These are phyloP conservation scores for Octomys mimax DNA, from an alignment of 2,797 vertebrate genomes.

Conservation along the genomic window DNA sequence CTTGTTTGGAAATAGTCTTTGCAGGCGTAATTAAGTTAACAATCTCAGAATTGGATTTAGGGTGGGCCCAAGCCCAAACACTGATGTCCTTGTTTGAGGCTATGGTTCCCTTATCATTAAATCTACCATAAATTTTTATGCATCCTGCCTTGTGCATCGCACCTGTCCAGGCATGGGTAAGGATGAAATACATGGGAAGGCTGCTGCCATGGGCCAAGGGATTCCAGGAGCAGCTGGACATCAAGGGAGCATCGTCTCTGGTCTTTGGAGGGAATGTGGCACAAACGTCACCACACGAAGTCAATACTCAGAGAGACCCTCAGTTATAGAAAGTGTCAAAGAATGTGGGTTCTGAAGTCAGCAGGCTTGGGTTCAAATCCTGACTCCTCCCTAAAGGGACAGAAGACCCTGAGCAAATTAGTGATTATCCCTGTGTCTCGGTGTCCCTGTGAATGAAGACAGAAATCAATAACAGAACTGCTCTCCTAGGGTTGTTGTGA, in stretches of 20 bases:
- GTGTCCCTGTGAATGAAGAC: background rate
- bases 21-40: background rate
- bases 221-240: background rate
- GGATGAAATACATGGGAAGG: background rate
- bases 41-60: slow-evolving; percentile 22
- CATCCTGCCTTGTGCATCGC: background rate
- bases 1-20: slow-evolving; percentile 1
- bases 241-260: no score
- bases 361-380: background rate
- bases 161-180: background rate
- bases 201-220: background rate
- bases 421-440: background rate
- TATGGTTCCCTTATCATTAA: slow-evolving; percentile 4
- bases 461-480: background rate
- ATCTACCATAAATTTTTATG: slow-evolving; percentile 58
- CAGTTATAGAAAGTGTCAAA: background rate
- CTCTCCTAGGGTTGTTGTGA: background rate
- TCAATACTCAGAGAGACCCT: background rate
- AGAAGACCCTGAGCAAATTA: background rate
- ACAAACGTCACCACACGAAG: background rate
- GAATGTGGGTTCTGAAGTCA: background rate
- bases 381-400: background rate
- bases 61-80: background rate
- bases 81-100: background rate
- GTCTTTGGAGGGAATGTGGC: fast-evolving